These are phyloP conservation scores for Micromys minutus DNA, from an alignment of 2,113 vertebrate species.

Conservation along the genomic window DNA sequence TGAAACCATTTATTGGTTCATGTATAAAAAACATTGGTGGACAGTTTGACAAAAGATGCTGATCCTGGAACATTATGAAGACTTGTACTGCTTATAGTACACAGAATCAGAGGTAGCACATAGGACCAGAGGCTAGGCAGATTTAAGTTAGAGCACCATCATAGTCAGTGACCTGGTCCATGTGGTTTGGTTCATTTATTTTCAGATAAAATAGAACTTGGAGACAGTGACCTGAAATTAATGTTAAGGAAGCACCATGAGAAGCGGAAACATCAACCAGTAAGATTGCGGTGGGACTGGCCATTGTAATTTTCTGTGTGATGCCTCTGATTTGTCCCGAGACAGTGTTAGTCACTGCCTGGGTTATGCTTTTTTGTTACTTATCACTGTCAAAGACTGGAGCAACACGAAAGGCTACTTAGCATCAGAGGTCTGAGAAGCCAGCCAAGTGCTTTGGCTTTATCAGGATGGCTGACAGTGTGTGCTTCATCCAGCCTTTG, in stretches of 20 bases:
- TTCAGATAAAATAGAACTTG: slow-evolving; percentile 93
- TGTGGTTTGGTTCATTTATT: slow-evolving; percentile 60
- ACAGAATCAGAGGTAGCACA: neutral
- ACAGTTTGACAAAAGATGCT: neutral
- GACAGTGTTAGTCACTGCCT: neutral
- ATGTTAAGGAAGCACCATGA: slow-evolving; percentile 95
- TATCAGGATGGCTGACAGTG: neutral
- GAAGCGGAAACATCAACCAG: slow-evolving; percentile 95
- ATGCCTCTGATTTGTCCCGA: neutral
- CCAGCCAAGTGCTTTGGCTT: neutral
- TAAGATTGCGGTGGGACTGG: slow-evolving; percentile 80
- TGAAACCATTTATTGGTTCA: neutral
- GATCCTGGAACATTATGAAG: neutral
- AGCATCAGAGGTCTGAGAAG: neutral
- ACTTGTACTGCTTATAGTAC: neutral
- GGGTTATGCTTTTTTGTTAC: neutral
- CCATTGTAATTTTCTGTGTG: neutral
- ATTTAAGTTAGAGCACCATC: neutral
- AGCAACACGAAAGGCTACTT: neutral
- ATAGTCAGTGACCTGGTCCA: neutral
- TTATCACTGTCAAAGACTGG: neutral
- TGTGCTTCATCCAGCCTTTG: neutral
- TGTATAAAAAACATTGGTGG: neutral
- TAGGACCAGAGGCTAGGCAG: neutral
- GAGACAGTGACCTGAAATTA: slow-evolving; percentile 92